These are phyloP conservation scores for Heterodera filipjevi DNA, from an alignment of 2,888 invertebrate genomes.

Conservation along the genomic window DNA sequence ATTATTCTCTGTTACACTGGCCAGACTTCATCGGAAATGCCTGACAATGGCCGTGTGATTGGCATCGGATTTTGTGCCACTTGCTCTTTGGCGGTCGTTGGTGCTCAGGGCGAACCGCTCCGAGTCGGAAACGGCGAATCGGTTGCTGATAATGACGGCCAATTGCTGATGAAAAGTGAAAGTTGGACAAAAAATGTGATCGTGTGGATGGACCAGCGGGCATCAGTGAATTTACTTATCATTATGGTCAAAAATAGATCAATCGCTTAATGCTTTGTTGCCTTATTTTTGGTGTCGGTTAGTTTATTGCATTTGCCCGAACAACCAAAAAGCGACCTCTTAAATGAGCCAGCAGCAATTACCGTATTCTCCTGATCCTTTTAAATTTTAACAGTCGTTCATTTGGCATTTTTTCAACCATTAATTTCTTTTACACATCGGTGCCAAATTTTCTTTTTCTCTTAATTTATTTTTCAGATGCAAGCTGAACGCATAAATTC, in stretches of 20 bases:
- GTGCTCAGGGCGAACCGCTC: neutral
- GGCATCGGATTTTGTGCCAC: conserved; percentile 12
- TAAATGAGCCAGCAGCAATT: too few species aligned
- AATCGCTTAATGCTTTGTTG: neutral
- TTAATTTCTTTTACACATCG: too few species aligned
- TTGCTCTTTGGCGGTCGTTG: neutral
- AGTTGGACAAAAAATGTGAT: neutral
- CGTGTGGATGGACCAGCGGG: neutral
- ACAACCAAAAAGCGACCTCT: too few species aligned
- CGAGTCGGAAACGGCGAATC: neutral
- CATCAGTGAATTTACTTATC: neutral
- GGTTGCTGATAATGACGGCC: neutral
- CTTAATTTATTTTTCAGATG: neutral
- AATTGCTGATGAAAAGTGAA: neutral
- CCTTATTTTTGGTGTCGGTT: too few species aligned
- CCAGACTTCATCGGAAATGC: neutral
- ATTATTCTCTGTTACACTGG: neutral
- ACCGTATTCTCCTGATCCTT: too few species aligned
- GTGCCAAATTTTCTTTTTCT: too few species aligned
- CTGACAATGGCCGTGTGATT: neutral
- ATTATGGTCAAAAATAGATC: neutral
- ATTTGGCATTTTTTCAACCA: too few species aligned
- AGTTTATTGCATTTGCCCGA: too few species aligned
- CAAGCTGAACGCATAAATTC: neutral
- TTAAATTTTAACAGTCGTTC: too few species aligned